Evolutionary conservation across 1,140 invertebrate species (phyloP), one percentile per base, ranked within the genome.

Genomic region (Hirudo medicinalis): DNA sequence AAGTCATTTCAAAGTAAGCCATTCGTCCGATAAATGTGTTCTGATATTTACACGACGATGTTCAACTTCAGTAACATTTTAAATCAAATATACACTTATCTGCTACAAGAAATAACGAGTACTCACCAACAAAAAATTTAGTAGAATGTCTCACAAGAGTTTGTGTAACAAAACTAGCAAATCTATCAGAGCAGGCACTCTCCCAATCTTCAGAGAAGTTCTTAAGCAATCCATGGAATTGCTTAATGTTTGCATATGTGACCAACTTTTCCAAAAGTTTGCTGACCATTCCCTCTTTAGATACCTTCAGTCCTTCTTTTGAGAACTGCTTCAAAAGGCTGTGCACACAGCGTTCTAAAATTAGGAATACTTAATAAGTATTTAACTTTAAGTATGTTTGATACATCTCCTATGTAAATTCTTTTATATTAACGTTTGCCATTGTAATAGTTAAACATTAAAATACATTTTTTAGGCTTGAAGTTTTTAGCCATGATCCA

Each of bases 291-390:
- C 29, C 29, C 22, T 63, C 60, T 20, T 63, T 25, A 27, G 60
- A 63, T 13, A 63, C 60, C 19, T 63, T 63, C 29, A 63, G 15
- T 17, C 60, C 60, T 20, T 63, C 60, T 63, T 63, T 32, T 13
- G 60, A 63, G 15, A 63, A 27, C 20, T 25, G 29, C 60, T 63
- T 63, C 29, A 63, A 32, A 63, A 63, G 22, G 15, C 22, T 36
- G 29, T 32, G 68, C 22, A 72, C 20, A 11, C n/a, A 70, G 13
- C 22, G 43, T 36, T 67, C 71, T 54, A 57, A 73, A 40, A 40
- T 36, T 36, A 36, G 32, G 2, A 36, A 36, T 36, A 6, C 32
- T 2, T 36, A 36, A 36, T 36, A 36, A 36, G 6, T 36, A 36
- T 36, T 36, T 36, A 36, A 6, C 32, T 36, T 36, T 36, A 3